phyloP scores from a whole-genome alignment of 1,140 invertebrate species.

The Drosophila pruinosa region DNA sequence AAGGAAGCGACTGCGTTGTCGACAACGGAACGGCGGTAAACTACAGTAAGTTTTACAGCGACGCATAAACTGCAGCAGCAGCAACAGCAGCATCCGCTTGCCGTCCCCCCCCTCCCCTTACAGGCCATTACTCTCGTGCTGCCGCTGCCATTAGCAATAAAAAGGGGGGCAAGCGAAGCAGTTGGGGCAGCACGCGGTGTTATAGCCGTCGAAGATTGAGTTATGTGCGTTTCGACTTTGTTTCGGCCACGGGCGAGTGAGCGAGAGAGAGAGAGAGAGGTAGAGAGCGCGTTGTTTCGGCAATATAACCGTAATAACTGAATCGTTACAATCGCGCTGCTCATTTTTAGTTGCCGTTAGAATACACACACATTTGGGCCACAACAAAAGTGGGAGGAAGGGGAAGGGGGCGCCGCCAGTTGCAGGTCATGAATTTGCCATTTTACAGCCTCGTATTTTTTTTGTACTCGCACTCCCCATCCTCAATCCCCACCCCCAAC shows the following conservation, averaged over 20 bases:
- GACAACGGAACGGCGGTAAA: conserved; percentile 56
- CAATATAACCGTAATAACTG: conserved; percentile 83
- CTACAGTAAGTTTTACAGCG: conserved; percentile 76
- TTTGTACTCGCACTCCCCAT: conserved; percentile 29
- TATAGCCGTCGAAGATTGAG: conserved; percentile 79
- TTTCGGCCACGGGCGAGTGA: conserved; percentile 42
- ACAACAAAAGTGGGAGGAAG: neutral
- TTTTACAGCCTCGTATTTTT: conserved; percentile 83
- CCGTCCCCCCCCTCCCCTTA: neutral
- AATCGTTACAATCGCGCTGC: conserved; percentile 79
- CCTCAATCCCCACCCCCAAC: conserved; percentile 1
- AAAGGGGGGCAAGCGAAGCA: conserved; percentile 44
- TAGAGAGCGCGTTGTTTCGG: conserved; percentile 63
- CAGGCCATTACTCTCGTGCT: neutral
- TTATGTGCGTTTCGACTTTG: conserved; percentile 82
- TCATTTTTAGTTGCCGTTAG: conserved; percentile 78
- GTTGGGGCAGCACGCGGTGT: neutral
- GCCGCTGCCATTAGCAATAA: conserved; percentile 76
- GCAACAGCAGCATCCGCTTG: conserved; percentile 25
- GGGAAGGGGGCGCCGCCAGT: conserved; percentile 37
- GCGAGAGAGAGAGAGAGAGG: neutral
- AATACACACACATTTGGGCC: conserved; percentile 52
- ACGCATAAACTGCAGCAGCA: conserved; percentile 75
- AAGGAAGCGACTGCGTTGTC: neutral
- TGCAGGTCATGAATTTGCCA: conserved; percentile 82